Evolutionary conservation across 2,888 invertebrate species (phyloP).

Genomic region (Netelia inedita): DNA sequence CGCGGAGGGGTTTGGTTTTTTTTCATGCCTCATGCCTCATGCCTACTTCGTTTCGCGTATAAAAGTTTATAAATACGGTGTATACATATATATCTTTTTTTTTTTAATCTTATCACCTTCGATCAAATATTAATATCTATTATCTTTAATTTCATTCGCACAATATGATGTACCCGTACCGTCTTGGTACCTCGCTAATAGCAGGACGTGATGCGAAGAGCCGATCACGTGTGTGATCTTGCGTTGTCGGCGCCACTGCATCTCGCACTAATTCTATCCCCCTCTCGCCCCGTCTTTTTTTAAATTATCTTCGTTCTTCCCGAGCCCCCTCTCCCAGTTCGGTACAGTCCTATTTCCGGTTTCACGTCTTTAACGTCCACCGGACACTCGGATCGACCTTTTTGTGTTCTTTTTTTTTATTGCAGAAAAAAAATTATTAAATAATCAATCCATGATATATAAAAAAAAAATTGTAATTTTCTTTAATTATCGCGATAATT

Average conservation of each 20-base stretch:
- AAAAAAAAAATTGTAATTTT: not conserved
- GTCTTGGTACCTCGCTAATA: constrained; percentile 84
- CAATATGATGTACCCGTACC: constrained; percentile 78
- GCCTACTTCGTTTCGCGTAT: not conserved
- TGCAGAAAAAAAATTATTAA: not conserved
- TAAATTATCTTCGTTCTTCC: constrained; percentile 23
- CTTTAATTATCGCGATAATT: not conserved
- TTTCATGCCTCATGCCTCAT: not conserved
- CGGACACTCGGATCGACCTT: constrained; percentile 19
- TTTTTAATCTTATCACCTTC: not conserved
- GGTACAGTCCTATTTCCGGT: constrained; percentile 36
- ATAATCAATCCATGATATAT: not conserved
- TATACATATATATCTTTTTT: not conserved
- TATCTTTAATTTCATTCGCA: constrained; percentile 8
- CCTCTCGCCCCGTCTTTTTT: constrained; percentile 4
- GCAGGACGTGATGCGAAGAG: constrained; percentile 82
- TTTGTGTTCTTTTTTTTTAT: not conserved
- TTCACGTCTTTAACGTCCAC: constrained; percentile 18
- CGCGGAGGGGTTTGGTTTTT: not conserved
- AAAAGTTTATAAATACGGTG: constrained; percentile 6
- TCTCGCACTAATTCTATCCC: constrained; percentile 71
- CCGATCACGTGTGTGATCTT: constrained; percentile 83
- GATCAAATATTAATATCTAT: not conserved
- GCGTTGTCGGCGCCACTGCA: constrained; percentile 84
- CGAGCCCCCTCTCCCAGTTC: constrained; percentile 28